Percentiles rank a stretch among this genome's conserved stretches.
These are phyloP conservation scores for Plebejus argus DNA, from an alignment of 2,888 invertebrate species.

Conservation along the genomic window DNA sequence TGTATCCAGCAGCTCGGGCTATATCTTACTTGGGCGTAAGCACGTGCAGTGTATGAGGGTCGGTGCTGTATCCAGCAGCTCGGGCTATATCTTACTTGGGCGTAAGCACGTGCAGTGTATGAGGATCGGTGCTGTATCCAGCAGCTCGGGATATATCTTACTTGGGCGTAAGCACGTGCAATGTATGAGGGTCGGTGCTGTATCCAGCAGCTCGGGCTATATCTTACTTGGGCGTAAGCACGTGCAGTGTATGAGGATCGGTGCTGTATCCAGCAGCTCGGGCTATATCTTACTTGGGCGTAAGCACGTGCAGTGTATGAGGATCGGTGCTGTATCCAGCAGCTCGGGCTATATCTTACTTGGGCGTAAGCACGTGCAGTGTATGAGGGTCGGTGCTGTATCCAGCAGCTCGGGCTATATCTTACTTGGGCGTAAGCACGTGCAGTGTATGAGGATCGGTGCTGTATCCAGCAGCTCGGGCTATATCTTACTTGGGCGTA, in stretches of 20 bases:
- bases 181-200: conserved; percentile 73
- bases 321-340: conserved; percentile 79
- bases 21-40: conserved; percentile 81
- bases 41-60: conserved; percentile 76
- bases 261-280: conserved; percentile 76
- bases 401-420: conserved; percentile 70
- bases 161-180: conserved; percentile 83
- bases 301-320: conserved; percentile 76
- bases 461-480: conserved; percentile 74
- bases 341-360: conserved; percentile 73
- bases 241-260: conserved; percentile 78
- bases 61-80: conserved; percentile 79
- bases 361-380: conserved; percentile 79
- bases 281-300: conserved; percentile 76
- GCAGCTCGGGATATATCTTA: conserved; percentile 63
- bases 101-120: conserved; percentile 78
- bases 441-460: conserved; percentile 78
- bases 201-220: conserved; percentile 71
- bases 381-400: conserved; percentile 74
- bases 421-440: conserved; percentile 82
- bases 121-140: conserved; percentile 79
- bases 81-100: conserved; percentile 72
- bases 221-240: conserved; percentile 81
- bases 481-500: conserved; percentile 78
- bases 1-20: conserved; percentile 73